Percentiles rank a stretch among this genome's conserved stretches.
These are phyloP conservation scores for Orchesella flavescens DNA, from an alignment of 2,888 invertebrate genomes.

Conservation along the genomic window DNA sequence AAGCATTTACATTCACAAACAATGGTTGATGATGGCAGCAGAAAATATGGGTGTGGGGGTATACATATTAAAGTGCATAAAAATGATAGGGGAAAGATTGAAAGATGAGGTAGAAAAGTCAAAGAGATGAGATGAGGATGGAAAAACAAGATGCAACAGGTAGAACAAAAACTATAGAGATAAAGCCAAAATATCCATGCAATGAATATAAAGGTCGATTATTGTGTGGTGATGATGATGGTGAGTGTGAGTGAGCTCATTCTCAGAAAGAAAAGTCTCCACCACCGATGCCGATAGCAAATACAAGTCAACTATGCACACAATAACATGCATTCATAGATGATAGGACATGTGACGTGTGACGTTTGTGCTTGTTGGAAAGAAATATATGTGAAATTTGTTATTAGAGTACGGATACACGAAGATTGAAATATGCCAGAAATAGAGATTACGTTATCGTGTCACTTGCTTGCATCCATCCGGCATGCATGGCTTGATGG, in stretches of 20 bases:
- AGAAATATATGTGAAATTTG: neutral
- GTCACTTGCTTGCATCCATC: slow-evolving; percentile 7
- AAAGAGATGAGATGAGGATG: neutral
- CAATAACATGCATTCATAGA: neutral
- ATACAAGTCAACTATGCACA: neutral
- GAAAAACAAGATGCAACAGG: slow-evolving; percentile 39
- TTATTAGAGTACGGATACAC: neutral
- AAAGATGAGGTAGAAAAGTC: too few relatives aligned
- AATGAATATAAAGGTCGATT: neutral
- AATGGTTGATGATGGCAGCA: neutral
- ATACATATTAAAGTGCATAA: neutral
- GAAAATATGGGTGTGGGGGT: neutral
- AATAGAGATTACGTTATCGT: slow-evolving; percentile 54
- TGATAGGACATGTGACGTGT: slow-evolving; percentile 4
- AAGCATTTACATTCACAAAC: neutral
- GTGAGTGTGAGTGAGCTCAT: neutral
- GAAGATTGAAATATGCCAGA: slow-evolving; percentile 20
- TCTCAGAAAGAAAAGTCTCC: neutral
- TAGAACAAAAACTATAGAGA: neutral
- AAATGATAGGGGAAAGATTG: neutral
- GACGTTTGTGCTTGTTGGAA: neutral
- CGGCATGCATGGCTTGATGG: too few relatives aligned
- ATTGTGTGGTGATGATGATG: neutral
- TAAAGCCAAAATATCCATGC: neutral
- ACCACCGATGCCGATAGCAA: too few relatives aligned